These are phyloP conservation scores for Ciconia maguari DNA, from an alignment of 2,113 vertebrate species.

Conservation along the genomic window DNA sequence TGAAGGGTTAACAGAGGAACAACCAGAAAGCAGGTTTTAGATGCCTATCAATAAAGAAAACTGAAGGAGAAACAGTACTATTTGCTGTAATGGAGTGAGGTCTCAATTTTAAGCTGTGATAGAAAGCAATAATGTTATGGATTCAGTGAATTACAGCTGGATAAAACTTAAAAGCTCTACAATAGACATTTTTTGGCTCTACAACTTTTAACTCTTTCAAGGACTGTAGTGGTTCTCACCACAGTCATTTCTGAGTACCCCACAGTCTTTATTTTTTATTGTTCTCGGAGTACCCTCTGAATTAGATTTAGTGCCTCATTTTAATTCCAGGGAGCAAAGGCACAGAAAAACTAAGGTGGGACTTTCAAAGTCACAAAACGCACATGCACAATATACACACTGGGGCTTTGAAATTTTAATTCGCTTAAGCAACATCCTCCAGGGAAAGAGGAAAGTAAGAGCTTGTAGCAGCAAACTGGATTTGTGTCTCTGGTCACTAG, in stretches of 20 bases:
- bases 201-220: neutral
- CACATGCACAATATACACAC: neutral
- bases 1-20: conserved; percentile 11
- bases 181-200: neutral
- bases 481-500: neutral
- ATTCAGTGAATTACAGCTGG: conserved; percentile 44
- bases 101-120: conserved; percentile 18
- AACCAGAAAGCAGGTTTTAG: neutral
- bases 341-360: neutral
- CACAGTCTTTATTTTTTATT: neutral
- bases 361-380: neutral
- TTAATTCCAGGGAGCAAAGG: neutral
- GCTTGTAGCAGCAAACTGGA: neutral
- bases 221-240: neutral
- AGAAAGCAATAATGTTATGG: conserved; percentile 27
- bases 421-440: neutral
- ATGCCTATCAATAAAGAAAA: neutral
- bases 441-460: neutral
- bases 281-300: neutral
- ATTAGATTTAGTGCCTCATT: neutral
- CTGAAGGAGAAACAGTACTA: neutral
- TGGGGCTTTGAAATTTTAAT: neutral
- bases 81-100: neutral
- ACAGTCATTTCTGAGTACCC: neutral
- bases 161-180: conserved; percentile 21